phyloP scores from a whole-genome alignment of 2,888 invertebrate genomes.

The Synanthedon andrenaeformis region DNA sequence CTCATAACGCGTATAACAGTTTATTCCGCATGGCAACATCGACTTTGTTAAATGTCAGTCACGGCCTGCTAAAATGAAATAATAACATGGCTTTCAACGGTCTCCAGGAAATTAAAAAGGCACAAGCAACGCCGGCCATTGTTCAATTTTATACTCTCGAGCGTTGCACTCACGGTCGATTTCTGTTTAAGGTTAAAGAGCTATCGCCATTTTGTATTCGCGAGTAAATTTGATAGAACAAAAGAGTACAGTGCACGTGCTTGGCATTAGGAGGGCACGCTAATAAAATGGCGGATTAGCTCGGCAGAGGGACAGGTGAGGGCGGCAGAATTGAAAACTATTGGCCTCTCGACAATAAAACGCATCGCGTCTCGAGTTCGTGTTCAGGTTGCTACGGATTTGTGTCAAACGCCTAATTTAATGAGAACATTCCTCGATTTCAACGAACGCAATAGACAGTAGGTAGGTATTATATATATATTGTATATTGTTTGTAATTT shows the following conservation, averaged over 20 bases:
- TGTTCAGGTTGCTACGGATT: conserved; percentile 39
- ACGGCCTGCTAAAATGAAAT: conserved; percentile 65
- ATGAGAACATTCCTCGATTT: conserved; percentile 22
- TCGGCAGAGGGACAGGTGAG: conserved; percentile 51
- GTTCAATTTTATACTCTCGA: conserved; percentile 15
- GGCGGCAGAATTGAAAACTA: conserved; percentile 60
- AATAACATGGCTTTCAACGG: conserved; percentile 42
- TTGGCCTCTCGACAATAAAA: conserved; percentile 52
- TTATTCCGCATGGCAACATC: conserved; percentile 69
- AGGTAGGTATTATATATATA: no score
- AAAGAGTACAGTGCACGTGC: conserved; percentile 58
- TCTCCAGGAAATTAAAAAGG: no score
- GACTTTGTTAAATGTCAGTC: conserved; percentile 61
- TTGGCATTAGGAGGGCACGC: conserved; percentile 48
- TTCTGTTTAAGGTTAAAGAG: conserved; percentile 10
- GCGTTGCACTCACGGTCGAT: conserved; percentile 9
- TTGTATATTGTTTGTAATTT: no score
- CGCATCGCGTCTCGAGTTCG: conserved; percentile 18
- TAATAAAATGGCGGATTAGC: conserved; percentile 66
- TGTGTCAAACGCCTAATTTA: conserved; percentile 27
- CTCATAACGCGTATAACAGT: conserved; percentile 66
- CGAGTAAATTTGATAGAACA: conserved; percentile 53
- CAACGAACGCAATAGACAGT: neutral
- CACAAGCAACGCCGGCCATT: conserved; percentile 11
- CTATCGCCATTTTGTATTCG: conserved; percentile 15